Conservation (phyloP, 2,797 vertebrate genomes). For the Apogon talboti region DNA sequence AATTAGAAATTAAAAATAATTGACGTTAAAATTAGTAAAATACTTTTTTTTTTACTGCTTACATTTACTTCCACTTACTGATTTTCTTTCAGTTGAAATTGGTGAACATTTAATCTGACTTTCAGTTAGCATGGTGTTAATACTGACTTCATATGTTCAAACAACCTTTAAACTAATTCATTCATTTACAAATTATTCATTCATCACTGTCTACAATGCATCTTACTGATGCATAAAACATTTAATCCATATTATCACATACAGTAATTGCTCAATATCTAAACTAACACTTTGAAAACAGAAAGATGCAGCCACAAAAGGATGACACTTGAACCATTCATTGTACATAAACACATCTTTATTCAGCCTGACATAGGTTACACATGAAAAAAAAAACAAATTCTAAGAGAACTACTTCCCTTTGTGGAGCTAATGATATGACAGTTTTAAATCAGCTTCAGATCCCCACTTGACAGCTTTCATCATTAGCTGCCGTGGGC, state of each 20-base stretch:
- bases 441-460: conserved; percentile 74
- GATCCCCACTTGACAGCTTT: conserved; percentile 60
- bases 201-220: too few relatives aligned
- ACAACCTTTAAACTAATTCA: too few relatives aligned
- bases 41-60: too few relatives aligned
- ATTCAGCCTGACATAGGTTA: conserved; percentile 85
- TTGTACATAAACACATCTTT: conserved; percentile 82
- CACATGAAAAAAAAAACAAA: conserved; percentile 72
- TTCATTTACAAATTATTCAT: too few relatives aligned
- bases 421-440: conserved; percentile 81
- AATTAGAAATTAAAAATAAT: too few relatives aligned
- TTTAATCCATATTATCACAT: background rate
- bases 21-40: too few relatives aligned
- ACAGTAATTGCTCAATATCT: background rate
- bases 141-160: too few relatives aligned
- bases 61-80: too few relatives aligned
- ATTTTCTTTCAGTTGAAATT: too few relatives aligned
- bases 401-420: conserved; percentile 82
- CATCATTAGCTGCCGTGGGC: conserved; percentile 65
- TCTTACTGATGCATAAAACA: too few relatives aligned
- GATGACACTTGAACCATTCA: conserved; percentile 43
- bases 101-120: too few relatives aligned
- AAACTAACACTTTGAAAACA: background rate
- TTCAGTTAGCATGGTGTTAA: too few relatives aligned
- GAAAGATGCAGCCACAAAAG: conserved; percentile 8